Base-by-base conservation (phyloP, 2,797 vertebrate species). In the Linurgus olivaceus region DNA sequence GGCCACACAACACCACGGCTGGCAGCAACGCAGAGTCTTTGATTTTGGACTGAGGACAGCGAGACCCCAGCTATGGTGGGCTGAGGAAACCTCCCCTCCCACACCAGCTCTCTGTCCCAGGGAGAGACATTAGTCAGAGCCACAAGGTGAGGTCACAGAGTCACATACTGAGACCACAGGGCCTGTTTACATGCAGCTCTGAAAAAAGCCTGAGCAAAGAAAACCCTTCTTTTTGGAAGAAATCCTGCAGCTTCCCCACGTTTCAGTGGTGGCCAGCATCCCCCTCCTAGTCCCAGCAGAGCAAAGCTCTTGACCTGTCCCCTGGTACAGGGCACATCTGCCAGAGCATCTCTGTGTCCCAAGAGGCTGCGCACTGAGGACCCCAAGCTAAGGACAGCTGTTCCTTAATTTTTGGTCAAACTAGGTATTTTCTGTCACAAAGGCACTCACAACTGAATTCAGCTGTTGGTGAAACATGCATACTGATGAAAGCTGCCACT, bases 1-100 rank as follows among this genome's bases (percentile, higher is more conserved):
- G 55, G 42, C 37, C 24, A 35, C 67, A 13, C 0, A 0, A 16
- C 4, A 6, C 21, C 37, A 11, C 0, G 0, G 71, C 51, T 48
- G 17, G 25, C 4, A 2, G 45, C 51, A 42, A 13, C 2, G 0
- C 12, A 17, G n/a, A 35, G 19, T 6, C 51, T 48, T 51, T 28
- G 65, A 8, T 55, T 71, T 35, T 29, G 50, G 78, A 38, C 47
- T 2, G 26, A 88, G 42, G 74, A 76, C 37, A 42, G 55, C 0
- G 1, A 65, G 37, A 65, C 19, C 40, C 26, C 37, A 9, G 19
- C 37, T 44, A 26, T 2, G 1, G 14, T 1, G 3, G 31, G 50
- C 25, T 23, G 7, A 40, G 57, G 70, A 86, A 67, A 23, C 40
- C 61, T 77, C 45, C 47, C 13, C 29, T 79, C 51, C 68, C 24